Conservation (phyloP, 1,140 invertebrate genomes). For the Drosophila kikkawai region DNA sequence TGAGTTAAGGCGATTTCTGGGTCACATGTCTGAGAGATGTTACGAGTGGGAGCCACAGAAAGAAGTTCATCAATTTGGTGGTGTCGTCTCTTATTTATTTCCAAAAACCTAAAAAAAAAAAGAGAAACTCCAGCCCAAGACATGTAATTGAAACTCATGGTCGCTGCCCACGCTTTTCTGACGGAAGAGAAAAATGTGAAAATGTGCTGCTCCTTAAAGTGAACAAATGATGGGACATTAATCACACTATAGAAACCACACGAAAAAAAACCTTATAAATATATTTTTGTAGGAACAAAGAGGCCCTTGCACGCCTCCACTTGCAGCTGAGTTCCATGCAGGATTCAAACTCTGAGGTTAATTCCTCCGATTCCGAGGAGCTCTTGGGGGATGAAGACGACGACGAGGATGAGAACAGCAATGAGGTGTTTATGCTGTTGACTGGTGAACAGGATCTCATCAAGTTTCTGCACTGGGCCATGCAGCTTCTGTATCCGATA, state of each 20-base stretch:
- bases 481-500: slow-evolving; percentile 72
- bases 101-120: slow-evolving; percentile 3
- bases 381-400: not conserved
- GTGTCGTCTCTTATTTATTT: slow-evolving; percentile 16
- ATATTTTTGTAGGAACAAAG: slow-evolving; percentile 55
- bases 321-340: slow-evolving; percentile 55
- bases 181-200: slow-evolving; percentile 46
- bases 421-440: slow-evolving; percentile 75
- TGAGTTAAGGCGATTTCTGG: slow-evolving; percentile 51
- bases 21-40: slow-evolving; percentile 58
- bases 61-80: slow-evolving; percentile 70
- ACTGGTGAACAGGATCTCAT: slow-evolving; percentile 76
- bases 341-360: slow-evolving; percentile 29
- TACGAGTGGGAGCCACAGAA: slow-evolving; percentile 16
- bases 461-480: slow-evolving; percentile 78
- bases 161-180: slow-evolving; percentile 58
- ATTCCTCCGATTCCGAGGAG: slow-evolving; percentile 20
- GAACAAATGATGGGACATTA: slow-evolving; percentile 65
- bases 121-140: slow-evolving; percentile 42
- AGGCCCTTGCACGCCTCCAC: slow-evolving; percentile 58
- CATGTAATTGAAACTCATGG: slow-evolving; percentile 67
- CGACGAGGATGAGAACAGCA: slow-evolving; percentile 40
- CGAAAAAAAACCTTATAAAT: not conserved
- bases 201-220: slow-evolving; percentile 71
- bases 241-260: slow-evolving; percentile 50